phyloP scores from a whole-genome alignment of 2,113 vertebrate genomes.

The Microcebus murinus region DNA sequence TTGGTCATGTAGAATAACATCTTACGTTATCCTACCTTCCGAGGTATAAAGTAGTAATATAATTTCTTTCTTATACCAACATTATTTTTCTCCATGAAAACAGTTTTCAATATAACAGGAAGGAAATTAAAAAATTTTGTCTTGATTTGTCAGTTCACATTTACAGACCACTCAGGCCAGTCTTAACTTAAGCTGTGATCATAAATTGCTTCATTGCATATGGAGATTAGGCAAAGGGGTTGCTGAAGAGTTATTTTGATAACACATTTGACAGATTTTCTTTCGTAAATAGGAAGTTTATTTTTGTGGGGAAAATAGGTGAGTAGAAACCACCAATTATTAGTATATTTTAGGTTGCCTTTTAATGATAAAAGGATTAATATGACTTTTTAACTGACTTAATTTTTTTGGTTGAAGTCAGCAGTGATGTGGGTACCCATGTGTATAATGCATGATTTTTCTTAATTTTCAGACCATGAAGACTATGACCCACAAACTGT shows the following conservation, averaged over 20 bases:
- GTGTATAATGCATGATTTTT: constrained; percentile 66
- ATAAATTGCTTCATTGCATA: background rate
- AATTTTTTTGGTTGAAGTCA: background rate
- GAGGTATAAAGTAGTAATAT: background rate
- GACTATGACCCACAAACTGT: constrained; percentile 99
- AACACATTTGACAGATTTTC: background rate
- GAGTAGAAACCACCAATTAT: background rate
- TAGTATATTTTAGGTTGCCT: background rate
- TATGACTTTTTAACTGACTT: constrained; percentile 13
- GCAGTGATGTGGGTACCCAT: background rate
- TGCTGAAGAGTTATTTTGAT: background rate
- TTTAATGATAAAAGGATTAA: constrained; percentile 15
- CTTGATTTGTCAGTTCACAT: background rate
- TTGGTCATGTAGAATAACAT: background rate
- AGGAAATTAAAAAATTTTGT: constrained; percentile 1
- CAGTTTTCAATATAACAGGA: background rate
- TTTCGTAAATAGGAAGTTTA: background rate
- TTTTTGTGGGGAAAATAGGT: constrained; percentile 16
- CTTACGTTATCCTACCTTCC: background rate
- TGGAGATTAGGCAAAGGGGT: background rate
- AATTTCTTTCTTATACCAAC: background rate
- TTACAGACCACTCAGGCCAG: background rate
- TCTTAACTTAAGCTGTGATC: background rate
- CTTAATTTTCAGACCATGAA: constrained; percentile 91
- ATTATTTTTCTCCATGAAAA: background rate